Base-by-base conservation (phyloP, 2,113 vertebrate genomes). In the Alligator mississippiensis region DNA sequence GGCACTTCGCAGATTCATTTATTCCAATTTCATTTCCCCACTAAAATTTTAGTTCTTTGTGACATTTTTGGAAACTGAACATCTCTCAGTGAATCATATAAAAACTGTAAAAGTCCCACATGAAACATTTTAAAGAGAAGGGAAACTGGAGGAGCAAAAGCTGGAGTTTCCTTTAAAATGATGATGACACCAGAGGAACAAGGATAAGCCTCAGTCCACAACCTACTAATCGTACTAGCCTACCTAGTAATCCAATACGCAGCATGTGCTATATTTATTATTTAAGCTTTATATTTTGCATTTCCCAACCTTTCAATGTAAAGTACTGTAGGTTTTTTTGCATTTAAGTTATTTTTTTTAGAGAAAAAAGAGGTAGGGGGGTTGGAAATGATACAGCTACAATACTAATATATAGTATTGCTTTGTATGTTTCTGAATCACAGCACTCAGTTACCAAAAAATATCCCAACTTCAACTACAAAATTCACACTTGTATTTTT, bases 301-400 rank as follows among this genome's bases (percentile, higher is more conserved):
- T 74, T 38, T 72, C 68, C 34, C 15, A 34, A 5, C 59, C 27
- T 85, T 93, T 82, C 21, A 47, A 22, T 22, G 18, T 61, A 47
- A 84, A 82, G 5, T 5, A 47, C 2, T 27, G 38, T 5, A 2
- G 11, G 7, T 68, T 70, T 30, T 14, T 2, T 1, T 58, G 27
- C 9, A 10, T 85, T 93, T 11, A 3, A 5, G 12, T 59, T 87
- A 85, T 17, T 92, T 11, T 82, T 34, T 78, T 59, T 15, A 16
- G 70, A 83, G 63, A 60, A 88, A 47, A 12, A 7, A 2, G 7
- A 47, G 34, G 24, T 90, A 70, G 17, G 22, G 34, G 13, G 11
- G 12, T 4, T 14, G 5, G 54, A 38, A 72, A 77, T 0, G 1
- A 22, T 16, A 10, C 9, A 1, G 1, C 74, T 61, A 14, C 14